Evolutionary conservation across 1,140 invertebrate genomes (phyloP).

Genomic region (Solenopsis fugax): DNA sequence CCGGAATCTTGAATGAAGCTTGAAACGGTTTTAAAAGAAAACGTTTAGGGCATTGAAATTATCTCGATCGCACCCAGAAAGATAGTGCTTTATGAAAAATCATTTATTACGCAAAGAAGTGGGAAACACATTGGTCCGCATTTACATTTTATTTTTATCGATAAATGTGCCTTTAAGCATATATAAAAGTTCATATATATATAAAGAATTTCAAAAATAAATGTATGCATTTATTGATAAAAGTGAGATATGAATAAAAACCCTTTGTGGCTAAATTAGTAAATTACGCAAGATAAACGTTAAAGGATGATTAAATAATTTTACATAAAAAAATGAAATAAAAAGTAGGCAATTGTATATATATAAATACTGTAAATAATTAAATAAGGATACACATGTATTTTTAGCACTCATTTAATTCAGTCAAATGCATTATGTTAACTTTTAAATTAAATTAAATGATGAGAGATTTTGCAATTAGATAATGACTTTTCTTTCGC

Average conservation of each 20-base stretch:
- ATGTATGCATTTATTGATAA: too few relatives aligned
- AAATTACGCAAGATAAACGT: not conserved
- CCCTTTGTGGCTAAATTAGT: not conserved
- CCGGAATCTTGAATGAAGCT: slow-evolving; percentile 41
- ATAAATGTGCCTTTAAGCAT: too few relatives aligned
- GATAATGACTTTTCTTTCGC: slow-evolving; percentile 1
- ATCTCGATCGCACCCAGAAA: not conserved
- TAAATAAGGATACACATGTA: not conserved
- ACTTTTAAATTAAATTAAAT: not conserved
- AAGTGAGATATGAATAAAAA: too few relatives aligned
- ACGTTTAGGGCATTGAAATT: slow-evolving; percentile 27
- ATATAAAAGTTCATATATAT: too few relatives aligned
- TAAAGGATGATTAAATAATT: not conserved
- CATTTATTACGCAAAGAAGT: not conserved
- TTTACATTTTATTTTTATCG: too few relatives aligned
- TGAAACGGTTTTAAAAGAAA: slow-evolving; percentile 17
- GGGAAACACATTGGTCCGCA: not conserved
- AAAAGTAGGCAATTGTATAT: not conserved
- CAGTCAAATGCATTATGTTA: not conserved
- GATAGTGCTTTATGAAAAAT: not conserved
- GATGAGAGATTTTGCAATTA: slow-evolving; percentile 8
- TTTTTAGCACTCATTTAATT: not conserved
- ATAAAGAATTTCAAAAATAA: too few relatives aligned
- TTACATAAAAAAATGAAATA: not conserved
- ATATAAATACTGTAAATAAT: not conserved